phyloP scores from a whole-genome alignment of 2,888 invertebrate genomes.

The Argynnis bischoffii region DNA sequence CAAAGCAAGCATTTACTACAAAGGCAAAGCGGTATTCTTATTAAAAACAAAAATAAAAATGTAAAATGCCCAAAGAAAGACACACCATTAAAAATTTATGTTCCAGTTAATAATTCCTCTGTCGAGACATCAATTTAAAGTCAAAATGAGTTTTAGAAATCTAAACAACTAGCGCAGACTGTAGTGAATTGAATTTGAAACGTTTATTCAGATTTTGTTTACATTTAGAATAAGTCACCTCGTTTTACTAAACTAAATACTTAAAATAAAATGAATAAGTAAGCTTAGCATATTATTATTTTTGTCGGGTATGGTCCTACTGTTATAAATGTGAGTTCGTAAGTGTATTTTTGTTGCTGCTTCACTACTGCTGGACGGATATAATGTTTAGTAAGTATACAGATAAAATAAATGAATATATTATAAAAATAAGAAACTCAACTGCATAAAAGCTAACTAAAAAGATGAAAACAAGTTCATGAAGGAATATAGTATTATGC shows the following conservation, averaged over 20 bases:
- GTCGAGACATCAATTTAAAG: slow-evolving; percentile 3
- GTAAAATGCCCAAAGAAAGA: background rate
- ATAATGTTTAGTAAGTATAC: no score
- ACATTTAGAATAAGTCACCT: background rate
- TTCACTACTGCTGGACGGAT: no score
- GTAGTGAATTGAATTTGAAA: background rate
- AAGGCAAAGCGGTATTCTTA: no score
- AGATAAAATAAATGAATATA: no score
- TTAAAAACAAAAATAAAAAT: background rate
- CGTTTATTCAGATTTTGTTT: background rate
- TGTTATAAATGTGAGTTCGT: no score
- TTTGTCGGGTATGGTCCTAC: no score
- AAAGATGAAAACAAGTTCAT: no score
- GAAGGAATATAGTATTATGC: no score
- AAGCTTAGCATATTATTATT: background rate
- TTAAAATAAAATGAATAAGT: background rate
- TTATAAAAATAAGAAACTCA: no score
- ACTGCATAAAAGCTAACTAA: no score
- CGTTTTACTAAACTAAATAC: background rate
- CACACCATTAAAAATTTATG: background rate
- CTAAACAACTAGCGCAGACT: background rate
- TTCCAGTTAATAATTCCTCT: background rate
- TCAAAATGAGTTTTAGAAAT: background rate
- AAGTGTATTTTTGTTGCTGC: no score
- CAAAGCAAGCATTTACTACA: no score